Conservation (phyloP, 2,888 invertebrate species). For the Dynastes tityus region DNA sequence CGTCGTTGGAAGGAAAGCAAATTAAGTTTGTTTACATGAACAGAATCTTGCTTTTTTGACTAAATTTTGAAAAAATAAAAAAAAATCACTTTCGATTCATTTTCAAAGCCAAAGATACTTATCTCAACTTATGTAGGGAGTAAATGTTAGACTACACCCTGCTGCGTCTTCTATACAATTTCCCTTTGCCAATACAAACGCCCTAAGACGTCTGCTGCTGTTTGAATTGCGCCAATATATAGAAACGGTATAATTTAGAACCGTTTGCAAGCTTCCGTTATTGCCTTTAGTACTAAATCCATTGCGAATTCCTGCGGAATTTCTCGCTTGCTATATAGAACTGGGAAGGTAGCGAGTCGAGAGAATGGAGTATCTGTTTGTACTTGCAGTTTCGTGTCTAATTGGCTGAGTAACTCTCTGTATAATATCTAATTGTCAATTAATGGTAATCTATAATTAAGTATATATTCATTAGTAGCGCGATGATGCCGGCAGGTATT, state of each 20-base stretch:
- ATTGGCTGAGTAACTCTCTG: conserved; percentile 52
- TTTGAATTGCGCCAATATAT: background rate
- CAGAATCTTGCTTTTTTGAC: too few relatives aligned
- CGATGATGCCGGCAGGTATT: background rate
- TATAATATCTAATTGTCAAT: conserved; percentile 55
- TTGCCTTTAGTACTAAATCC: conserved; percentile 3
- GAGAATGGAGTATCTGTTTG: conserved; percentile 3
- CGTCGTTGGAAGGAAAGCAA: conserved; percentile 13
- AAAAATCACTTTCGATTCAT: too few relatives aligned
- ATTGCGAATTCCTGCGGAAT: background rate
- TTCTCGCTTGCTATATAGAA: background rate
- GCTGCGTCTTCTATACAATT: background rate
- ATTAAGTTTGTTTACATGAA: too few relatives aligned
- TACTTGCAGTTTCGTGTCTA: conserved; percentile 47
- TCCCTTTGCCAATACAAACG: background rate
- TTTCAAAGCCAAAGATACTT: too few relatives aligned
- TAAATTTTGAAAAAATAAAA: too few relatives aligned
- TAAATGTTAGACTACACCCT: too few relatives aligned
- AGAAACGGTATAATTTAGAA: conserved; percentile 4
- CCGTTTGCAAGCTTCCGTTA: conserved; percentile 37
- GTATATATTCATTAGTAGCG: conserved; percentile 54
- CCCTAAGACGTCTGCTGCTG: background rate
- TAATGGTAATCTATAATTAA: conserved; percentile 55
- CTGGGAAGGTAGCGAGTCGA: background rate
- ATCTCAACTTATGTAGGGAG: too few relatives aligned